phyloP scores from a whole-genome alignment of 2,888 invertebrate genomes.

The Scrobipalpa atriplicella region DNA sequence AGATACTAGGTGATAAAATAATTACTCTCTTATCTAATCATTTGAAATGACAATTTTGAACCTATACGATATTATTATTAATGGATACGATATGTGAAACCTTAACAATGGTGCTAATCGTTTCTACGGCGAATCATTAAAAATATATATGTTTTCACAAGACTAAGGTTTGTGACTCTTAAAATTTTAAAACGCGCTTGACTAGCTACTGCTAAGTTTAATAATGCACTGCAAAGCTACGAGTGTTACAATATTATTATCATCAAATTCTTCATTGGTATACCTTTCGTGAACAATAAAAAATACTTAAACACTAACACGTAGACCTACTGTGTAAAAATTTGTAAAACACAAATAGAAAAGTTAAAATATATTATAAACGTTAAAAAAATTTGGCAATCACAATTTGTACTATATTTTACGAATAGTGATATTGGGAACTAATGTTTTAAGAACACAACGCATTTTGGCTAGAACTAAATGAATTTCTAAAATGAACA shows the following conservation, averaged over 20 bases:
- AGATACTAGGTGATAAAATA: constrained; percentile 41
- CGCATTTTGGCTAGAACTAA: constrained; percentile 22
- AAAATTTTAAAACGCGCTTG: constrained; percentile 27
- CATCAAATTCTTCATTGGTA: constrained; percentile 18
- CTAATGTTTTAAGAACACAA: constrained; percentile 13
- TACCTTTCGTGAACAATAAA: constrained; percentile 11
- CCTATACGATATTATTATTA: constrained; percentile 35
- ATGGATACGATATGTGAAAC: constrained; percentile 53
- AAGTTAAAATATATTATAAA: constrained; percentile 22
- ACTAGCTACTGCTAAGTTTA: constrained; percentile 31
- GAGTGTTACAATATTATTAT: constrained; percentile 7
- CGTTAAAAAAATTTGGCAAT: constrained; percentile 43
- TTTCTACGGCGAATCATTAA: neutral
- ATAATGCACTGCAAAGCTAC: constrained; percentile 28
- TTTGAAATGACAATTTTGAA: constrained; percentile 38
- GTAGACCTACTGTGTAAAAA: constrained; percentile 11
- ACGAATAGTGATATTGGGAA: constrained; percentile 9
- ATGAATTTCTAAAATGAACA: constrained; percentile 12
- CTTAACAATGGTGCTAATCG: neutral
- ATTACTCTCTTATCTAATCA: constrained; percentile 35
- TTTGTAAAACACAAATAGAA: constrained; percentile 19
- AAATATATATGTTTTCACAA: neutral
- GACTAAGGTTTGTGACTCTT: neutral
- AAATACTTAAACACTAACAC: constrained; percentile 5
- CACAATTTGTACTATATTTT: constrained; percentile 29